These are phyloP conservation scores for Oryzias melastigma DNA, from an alignment of 2,113 vertebrate species.

Conservation along the genomic window DNA sequence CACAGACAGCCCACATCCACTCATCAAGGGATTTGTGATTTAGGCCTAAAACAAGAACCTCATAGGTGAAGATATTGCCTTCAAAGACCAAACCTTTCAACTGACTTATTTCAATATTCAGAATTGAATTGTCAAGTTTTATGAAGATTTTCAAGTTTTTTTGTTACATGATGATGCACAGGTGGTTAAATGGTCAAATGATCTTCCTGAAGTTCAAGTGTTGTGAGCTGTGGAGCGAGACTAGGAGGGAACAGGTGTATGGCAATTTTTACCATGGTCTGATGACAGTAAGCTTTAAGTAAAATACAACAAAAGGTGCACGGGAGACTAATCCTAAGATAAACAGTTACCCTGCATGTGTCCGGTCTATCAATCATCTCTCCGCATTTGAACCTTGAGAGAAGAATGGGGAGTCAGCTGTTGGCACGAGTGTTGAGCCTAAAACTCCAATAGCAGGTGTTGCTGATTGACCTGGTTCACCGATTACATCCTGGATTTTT, in stretches of 20 bases:
- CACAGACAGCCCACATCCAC: too few species aligned
- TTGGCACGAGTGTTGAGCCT: slow-evolving; percentile 42
- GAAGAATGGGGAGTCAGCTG: slow-evolving; percentile 47
- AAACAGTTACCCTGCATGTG: slow-evolving; percentile 55
- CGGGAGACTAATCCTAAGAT: slow-evolving; percentile 30
- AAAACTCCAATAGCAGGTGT: slow-evolving; percentile 65
- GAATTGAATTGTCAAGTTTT: not conserved
- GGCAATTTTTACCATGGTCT: slow-evolving; percentile 22
- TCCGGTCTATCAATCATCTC: slow-evolving; percentile 51
- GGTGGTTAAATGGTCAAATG: slow-evolving; percentile 3
- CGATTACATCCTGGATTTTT: slow-evolving; percentile 47
- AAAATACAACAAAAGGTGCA: slow-evolving; percentile 38
- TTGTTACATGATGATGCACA: too few species aligned
- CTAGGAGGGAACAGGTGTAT: slow-evolving; percentile 65
- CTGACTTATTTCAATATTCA: not conserved
- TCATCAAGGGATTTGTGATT: too few species aligned
- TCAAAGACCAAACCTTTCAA: too few species aligned
- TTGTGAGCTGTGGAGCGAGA: slow-evolving; percentile 44
- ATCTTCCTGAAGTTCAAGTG: slow-evolving; percentile 48
- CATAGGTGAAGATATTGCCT: too few species aligned
- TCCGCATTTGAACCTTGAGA: slow-evolving; percentile 39
- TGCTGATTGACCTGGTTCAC: slow-evolving; percentile 38
- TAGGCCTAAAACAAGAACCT: too few species aligned
- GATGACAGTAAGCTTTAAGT: slow-evolving; percentile 7
- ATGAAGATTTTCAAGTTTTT: too few species aligned